Conservation (phyloP, 1,140 invertebrate species). For the Acyrthosiphon pisum region DNA sequence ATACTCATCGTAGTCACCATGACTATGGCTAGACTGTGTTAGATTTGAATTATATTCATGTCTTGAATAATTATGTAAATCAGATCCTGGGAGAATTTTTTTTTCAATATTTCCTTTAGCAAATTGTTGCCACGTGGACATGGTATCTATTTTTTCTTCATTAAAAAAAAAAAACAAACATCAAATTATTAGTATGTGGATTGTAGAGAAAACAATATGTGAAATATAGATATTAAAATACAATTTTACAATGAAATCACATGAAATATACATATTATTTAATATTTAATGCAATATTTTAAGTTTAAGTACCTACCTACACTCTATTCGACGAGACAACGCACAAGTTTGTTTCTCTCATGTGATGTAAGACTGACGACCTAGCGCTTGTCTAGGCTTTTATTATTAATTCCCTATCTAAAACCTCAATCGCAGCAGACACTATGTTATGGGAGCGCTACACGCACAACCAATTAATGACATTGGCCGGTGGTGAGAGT, state of each 20-base stretch:
- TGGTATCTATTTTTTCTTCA: not conserved
- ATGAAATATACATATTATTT: not conserved
- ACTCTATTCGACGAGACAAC: too few species aligned
- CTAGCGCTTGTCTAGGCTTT: too few species aligned
- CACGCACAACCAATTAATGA: too few species aligned
- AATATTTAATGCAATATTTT: too few species aligned
- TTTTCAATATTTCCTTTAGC: constrained; percentile 22
- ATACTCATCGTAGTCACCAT: not conserved
- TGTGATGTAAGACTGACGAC: too few species aligned
- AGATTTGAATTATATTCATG: not conserved
- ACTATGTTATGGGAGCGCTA: too few species aligned
- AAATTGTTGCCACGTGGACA: constrained; percentile 9
- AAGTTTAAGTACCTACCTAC: too few species aligned
- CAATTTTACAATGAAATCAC: not conserved
- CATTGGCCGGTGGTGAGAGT: too few species aligned
- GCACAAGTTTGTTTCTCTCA: too few species aligned
- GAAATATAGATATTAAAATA: not conserved
- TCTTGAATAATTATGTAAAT: not conserved
- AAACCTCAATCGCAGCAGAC: too few species aligned
- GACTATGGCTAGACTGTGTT: not conserved
- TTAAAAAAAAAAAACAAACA: not conserved
- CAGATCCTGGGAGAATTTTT: constrained; percentile 31
- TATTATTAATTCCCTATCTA: too few species aligned
- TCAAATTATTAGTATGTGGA: not conserved
- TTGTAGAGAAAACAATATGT: not conserved